Conservation (phyloP, 2,113 vertebrate genomes). For the Brienomyrus brachyistius region DNA sequence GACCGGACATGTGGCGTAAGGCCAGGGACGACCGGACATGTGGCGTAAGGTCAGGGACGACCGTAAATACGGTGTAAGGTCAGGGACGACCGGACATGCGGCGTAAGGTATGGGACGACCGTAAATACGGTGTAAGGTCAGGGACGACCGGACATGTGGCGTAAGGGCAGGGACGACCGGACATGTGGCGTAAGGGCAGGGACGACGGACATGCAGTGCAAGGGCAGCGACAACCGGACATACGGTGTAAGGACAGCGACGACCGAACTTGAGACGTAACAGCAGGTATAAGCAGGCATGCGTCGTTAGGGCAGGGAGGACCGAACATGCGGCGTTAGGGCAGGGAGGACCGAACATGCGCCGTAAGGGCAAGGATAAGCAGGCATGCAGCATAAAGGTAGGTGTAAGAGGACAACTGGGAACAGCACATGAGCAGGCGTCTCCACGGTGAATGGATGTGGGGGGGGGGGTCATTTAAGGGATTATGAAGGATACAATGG, state of each 20-base stretch:
- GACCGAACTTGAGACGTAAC: not conserved
- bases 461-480: not conserved
- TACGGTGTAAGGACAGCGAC: not conserved
- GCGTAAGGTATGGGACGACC: not conserved
- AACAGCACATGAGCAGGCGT: not conserved
- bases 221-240: not conserved
- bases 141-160: not conserved
- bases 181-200: not conserved
- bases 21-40: not conserved
- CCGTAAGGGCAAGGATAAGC: not conserved
- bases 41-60: not conserved
- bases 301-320: not conserved
- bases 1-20: not conserved
- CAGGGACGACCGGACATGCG: not conserved
- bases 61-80: not conserved
- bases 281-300: not conserved
- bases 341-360: not conserved
- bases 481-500: slow-evolving; percentile 9
- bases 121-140: not conserved
- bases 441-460: not conserved
- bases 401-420: not conserved
- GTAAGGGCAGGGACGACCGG: not conserved
- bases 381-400: not conserved
- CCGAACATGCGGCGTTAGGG: not conserved
- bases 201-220: rapidly evolving